phyloP scores from a whole-genome alignment of 2,113 vertebrate genomes.

The Macrotis lagotis region DNA sequence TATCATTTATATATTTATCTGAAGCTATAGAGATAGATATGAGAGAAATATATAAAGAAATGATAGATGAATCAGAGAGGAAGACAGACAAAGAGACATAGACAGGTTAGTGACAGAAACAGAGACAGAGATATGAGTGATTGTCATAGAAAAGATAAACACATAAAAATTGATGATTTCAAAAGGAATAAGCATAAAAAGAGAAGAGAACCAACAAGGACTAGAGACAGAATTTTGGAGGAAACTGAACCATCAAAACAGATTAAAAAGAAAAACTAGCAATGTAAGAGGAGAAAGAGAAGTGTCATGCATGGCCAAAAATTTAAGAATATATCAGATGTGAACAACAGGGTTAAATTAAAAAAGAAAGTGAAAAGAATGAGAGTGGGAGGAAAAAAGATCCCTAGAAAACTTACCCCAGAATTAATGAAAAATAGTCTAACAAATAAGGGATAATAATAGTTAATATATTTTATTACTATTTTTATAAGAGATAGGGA shows the following conservation, averaged over 20 bases:
- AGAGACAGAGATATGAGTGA: background rate
- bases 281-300: background rate
- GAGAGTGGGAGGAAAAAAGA: background rate
- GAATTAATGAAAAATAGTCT: background rate
- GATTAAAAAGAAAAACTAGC: background rate
- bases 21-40: background rate
- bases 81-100: background rate
- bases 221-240: background rate
- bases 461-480: background rate
- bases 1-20: background rate
- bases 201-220: background rate
- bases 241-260: background rate
- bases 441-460: background rate
- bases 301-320: background rate
- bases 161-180: background rate
- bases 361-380: background rate
- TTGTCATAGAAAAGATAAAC: background rate
- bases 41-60: background rate
- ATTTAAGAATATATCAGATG: background rate
- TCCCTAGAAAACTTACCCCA: background rate
- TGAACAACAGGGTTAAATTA: background rate
- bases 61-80: background rate
- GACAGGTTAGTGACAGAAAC: background rate
- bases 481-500: conserved; percentile 7
- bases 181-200: background rate